phyloP scores from a whole-genome alignment of 2,113 vertebrate species.

The Elaphurus davidianus region DNA sequence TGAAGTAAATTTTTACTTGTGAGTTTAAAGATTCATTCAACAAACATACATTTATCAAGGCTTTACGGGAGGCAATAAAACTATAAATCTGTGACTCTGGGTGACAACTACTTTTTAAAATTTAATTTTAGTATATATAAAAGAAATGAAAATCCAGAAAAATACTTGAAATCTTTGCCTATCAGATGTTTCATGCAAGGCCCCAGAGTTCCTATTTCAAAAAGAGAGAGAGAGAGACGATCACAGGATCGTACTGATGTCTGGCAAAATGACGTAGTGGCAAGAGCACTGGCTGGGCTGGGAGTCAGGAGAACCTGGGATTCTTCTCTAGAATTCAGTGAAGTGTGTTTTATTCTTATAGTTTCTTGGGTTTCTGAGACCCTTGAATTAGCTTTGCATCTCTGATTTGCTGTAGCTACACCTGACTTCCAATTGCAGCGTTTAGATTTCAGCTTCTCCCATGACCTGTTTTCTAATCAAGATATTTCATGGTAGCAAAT shows the following conservation, averaged over 20 bases:
- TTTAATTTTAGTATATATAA: background rate
- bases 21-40: background rate
- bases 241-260: background rate
- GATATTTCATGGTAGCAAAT: background rate
- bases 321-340: background rate
- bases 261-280: background rate
- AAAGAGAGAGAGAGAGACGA: background rate
- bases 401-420: background rate
- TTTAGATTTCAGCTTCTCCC: conserved; percentile 12
- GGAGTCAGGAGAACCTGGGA: background rate
- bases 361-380: background rate
- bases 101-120: background rate
- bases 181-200: background rate
- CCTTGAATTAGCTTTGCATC: background rate
- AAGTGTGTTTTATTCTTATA: conserved; percentile 12
- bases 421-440: background rate
- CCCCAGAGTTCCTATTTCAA: background rate
- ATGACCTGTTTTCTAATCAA: background rate
- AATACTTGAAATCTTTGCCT: background rate
- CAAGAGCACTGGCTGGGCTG: background rate
- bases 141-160: conserved; percentile 17
- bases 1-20: background rate
- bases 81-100: background rate
- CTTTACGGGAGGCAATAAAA: background rate
- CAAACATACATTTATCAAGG: background rate